phyloP scores from a whole-genome alignment of 2,888 invertebrate genomes.

The Phortica okadai region DNA sequence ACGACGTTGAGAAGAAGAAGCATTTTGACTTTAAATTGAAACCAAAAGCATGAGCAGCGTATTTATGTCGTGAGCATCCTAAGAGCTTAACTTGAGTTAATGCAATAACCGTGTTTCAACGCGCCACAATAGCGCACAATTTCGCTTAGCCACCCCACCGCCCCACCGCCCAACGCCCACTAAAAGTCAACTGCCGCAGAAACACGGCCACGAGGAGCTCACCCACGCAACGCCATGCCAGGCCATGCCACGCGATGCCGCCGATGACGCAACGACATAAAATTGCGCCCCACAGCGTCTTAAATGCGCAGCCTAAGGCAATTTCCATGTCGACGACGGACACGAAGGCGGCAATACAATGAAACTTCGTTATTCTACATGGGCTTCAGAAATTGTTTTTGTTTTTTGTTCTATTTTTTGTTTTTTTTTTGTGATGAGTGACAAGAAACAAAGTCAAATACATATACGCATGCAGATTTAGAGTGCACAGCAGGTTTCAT shows the following conservation, averaged over 20 bases:
- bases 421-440: no score
- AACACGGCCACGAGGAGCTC: slow-evolving; percentile 55
- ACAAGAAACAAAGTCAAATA: not conserved
- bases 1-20: not conserved
- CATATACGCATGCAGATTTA: not conserved
- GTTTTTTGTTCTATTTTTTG: no score
- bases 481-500: slow-evolving; percentile 45
- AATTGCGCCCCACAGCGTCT: slow-evolving; percentile 38
- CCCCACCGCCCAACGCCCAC: not conserved
- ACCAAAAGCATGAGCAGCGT: not conserved
- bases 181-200: slow-evolving; percentile 51
- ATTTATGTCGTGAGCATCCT: slow-evolving; percentile 20
- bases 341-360: slow-evolving; percentile 42
- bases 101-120: slow-evolving; percentile 66
- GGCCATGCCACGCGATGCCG: slow-evolving; percentile 5
- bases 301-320: slow-evolving; percentile 62
- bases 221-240: slow-evolving; percentile 31
- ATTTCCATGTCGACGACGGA: slow-evolving; percentile 56
- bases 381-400: not conserved
- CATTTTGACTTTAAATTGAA: not conserved
- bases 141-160: slow-evolving; percentile 53
- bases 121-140: slow-evolving; percentile 50
- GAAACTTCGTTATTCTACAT: slow-evolving; percentile 44
- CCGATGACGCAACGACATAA: slow-evolving; percentile 22
- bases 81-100: slow-evolving; percentile 59